Conservation (phyloP, 2,113 vertebrate genomes). For the Apodemus speciosus region DNA sequence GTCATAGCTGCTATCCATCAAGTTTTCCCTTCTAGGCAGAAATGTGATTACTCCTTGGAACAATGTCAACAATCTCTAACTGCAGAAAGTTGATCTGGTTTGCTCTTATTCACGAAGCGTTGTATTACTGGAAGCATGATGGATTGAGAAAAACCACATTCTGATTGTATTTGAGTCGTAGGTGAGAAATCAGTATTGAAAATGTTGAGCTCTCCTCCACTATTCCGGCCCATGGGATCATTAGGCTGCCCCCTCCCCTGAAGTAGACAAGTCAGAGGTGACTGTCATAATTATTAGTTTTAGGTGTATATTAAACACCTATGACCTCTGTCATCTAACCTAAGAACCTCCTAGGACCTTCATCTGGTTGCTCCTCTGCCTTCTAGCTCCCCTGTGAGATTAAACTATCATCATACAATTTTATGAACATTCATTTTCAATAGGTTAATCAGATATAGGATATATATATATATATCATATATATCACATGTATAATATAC, state of each 20-base stretch:
- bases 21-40: constrained; percentile 60
- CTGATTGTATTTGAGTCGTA: constrained; percentile 47
- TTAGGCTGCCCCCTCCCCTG: not conserved
- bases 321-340: not conserved
- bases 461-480: not conserved
- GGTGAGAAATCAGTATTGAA: constrained; percentile 27
- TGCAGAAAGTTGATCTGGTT: constrained; percentile 66
- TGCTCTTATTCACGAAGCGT: constrained; percentile 39
- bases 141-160: constrained; percentile 7
- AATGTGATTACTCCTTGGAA: constrained; percentile 76
- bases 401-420: not conserved
- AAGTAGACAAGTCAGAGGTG: not conserved
- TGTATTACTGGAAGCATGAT: constrained; percentile 47
- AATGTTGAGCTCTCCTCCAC: constrained; percentile 9
- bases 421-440: not conserved
- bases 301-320: not conserved
- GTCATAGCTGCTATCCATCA: constrained; percentile 74
- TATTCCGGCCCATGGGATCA: not conserved
- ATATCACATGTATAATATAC: no score
- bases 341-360: not conserved
- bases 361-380: not conserved
- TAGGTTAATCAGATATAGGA: not conserved
- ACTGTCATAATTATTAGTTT: not conserved
- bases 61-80: constrained; percentile 62
- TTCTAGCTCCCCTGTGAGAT: not conserved